These are phyloP conservation scores for Zalophus californianus DNA, from an alignment of 2,797 vertebrate genomes.

Conservation along the genomic window DNA sequence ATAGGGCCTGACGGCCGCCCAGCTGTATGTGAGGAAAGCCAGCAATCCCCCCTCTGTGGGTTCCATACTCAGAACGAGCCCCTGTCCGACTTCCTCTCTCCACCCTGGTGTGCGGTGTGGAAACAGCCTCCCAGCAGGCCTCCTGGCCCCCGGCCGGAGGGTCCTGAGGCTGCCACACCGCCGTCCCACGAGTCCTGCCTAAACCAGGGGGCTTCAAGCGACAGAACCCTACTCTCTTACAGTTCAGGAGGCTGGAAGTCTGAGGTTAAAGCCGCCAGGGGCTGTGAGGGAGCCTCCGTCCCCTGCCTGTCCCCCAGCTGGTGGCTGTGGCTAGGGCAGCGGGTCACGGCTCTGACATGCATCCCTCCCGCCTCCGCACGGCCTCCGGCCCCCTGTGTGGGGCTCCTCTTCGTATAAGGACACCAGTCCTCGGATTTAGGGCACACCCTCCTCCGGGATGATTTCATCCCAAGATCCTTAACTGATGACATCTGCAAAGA, in stretches of 20 bases:
- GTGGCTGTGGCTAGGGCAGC: background rate
- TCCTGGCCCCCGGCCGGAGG: accelerated
- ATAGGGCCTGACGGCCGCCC: accelerated
- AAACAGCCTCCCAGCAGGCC: background rate
- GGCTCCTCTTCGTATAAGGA: background rate
- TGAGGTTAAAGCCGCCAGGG: accelerated
- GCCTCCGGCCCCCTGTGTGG: background rate
- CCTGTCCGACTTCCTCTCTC: background rate
- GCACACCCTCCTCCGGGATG: background rate
- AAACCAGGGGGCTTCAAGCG: accelerated
- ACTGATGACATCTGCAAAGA: background rate
- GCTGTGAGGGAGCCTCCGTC: accelerated
- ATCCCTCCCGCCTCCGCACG: accelerated
- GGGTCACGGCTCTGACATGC: accelerated
- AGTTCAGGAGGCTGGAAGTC: background rate
- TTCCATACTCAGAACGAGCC: accelerated
- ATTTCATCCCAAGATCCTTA: background rate
- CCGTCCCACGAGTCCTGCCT: accelerated
- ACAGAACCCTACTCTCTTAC: background rate
- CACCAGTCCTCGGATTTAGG: background rate
- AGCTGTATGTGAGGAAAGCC: accelerated
- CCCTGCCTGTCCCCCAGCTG: accelerated
- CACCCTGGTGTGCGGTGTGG: accelerated
- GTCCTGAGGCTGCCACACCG: background rate
- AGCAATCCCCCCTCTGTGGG: accelerated